phyloP scores from a whole-genome alignment of 2,113 vertebrate genomes.

The Cynoglossus semilaevis region DNA sequence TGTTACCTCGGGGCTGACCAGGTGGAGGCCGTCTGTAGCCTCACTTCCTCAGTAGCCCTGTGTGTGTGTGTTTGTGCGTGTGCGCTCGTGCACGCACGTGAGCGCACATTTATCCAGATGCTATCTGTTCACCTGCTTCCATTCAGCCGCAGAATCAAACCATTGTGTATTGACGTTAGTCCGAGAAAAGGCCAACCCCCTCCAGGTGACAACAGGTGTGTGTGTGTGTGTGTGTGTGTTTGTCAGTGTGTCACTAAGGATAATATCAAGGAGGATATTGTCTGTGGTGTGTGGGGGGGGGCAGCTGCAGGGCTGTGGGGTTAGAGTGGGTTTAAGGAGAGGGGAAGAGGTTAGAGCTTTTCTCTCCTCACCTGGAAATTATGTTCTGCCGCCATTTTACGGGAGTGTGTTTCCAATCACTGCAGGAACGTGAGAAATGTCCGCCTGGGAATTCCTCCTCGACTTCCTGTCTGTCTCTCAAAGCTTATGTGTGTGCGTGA shows the following conservation, averaged over 20 bases:
- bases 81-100: constrained; percentile 42
- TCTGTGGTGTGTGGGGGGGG: constrained; percentile 55
- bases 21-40: constrained; percentile 85
- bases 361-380: constrained; percentile 99
- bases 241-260: constrained; percentile 30
- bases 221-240: constrained; percentile 33
- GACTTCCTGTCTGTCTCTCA: constrained; percentile 66
- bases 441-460: constrained; percentile 72
- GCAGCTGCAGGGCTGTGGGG: constrained; percentile 45
- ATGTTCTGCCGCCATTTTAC: constrained; percentile 81
- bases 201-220: constrained; percentile 73
- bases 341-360: constrained; percentile 78
- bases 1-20: constrained; percentile 71
- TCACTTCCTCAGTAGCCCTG: constrained; percentile 92
- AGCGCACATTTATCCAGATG: constrained; percentile 86
- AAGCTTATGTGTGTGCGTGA: constrained; percentile 33
- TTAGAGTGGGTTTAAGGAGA: constrained; percentile 50
- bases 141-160: constrained; percentile 84
- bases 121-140: constrained; percentile 93
- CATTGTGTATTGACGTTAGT: constrained; percentile 97
- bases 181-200: constrained; percentile 83
- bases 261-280: constrained; percentile 73
- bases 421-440: constrained; percentile 89
- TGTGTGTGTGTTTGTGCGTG: constrained; percentile 64
- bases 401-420: constrained; percentile 81